These are phyloP conservation scores for Muscicapa adusta DNA, from an alignment of 2,113 vertebrate genomes.

Conservation along the genomic window DNA sequence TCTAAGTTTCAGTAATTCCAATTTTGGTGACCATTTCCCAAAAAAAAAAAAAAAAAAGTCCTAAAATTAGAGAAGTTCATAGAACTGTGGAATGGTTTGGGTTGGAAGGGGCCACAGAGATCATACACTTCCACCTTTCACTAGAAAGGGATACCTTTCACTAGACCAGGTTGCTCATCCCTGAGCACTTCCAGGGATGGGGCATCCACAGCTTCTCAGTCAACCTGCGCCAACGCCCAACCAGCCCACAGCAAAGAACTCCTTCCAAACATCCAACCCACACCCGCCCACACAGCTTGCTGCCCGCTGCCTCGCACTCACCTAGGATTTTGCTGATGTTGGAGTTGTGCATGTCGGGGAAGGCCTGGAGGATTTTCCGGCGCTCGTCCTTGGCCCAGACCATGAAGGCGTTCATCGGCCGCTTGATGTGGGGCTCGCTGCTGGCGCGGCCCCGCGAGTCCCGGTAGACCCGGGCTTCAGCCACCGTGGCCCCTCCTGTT, in stretches of 20 bases:
- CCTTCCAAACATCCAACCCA: rapidly evolving
- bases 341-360: conserved; percentile 99
- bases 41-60: neutral
- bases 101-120: neutral
- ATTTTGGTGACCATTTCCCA: neutral
- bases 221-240: neutral
- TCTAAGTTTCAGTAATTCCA: neutral
- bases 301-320: conserved; percentile 63
- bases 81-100: neutral
- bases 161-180: neutral
- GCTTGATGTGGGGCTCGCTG: conserved; percentile 98
- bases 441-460: conserved; percentile 92
- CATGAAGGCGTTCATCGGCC: conserved; percentile 99
- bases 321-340: conserved; percentile 99
- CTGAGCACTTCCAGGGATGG: neutral
- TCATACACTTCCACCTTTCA: neutral
- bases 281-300: neutral
- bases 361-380: conserved; percentile 98
- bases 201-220: rapidly evolving
- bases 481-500: conserved; percentile 96
- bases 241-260: too few relatives aligned
- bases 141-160: neutral
- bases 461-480: conserved; percentile 95
- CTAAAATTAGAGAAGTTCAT: neutral
- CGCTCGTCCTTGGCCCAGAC: conserved; percentile 99